Conservation (phyloP, 2,888 invertebrate species). For the Aethes cnicana region DNA sequence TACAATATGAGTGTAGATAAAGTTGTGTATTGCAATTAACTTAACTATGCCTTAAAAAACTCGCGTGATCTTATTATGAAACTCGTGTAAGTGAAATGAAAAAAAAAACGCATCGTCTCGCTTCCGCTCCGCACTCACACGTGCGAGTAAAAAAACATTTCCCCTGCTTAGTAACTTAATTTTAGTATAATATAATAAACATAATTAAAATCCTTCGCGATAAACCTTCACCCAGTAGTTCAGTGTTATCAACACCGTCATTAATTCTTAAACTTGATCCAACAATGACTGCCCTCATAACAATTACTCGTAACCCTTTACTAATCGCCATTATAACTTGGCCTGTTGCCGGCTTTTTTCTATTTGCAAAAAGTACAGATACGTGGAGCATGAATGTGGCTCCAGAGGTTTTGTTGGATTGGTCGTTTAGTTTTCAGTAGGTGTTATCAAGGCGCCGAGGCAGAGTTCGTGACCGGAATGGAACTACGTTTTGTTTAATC, state of each 20-base stretch:
- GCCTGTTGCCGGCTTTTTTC: not conserved
- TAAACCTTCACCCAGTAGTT: constrained; percentile 1
- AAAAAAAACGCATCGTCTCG: no score
- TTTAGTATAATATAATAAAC: not conserved
- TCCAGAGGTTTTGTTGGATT: constrained; percentile 31
- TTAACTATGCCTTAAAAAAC: no score
- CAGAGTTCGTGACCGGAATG: constrained; percentile 55
- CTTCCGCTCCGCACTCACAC: no score
- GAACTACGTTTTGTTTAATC: constrained; percentile 36
- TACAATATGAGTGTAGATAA: no score
- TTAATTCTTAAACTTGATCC: constrained; percentile 25
- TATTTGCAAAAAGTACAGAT: not conserved
- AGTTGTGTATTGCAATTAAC: no score
- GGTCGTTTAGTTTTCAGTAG: constrained; percentile 42
- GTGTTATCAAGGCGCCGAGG: constrained; percentile 54
- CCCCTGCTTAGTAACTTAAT: no score
- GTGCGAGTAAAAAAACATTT: no score
- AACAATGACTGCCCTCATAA: constrained; percentile 21
- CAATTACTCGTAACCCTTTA: constrained; percentile 27
- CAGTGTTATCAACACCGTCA: constrained; percentile 17
- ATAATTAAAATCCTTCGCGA: constrained; percentile 14
- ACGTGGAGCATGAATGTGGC: constrained; percentile 11
- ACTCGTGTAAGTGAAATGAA: no score
- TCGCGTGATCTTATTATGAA: no score
- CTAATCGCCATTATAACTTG: constrained; percentile 19